Conservation (phyloP, 2,888 invertebrate genomes). For the Eupithecia exiguata region DNA sequence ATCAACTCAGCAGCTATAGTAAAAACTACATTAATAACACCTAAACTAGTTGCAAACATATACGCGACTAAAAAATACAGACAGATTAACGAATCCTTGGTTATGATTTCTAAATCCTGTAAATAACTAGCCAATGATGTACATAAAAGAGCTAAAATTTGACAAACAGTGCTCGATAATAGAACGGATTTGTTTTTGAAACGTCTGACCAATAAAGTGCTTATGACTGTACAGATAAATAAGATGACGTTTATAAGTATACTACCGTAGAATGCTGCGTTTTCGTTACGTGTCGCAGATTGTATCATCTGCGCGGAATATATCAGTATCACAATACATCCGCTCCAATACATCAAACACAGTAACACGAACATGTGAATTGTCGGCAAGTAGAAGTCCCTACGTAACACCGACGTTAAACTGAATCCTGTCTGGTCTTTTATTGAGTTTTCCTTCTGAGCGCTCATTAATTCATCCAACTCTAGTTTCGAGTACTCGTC, state of each 20-base stretch:
- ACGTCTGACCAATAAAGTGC: constrained; percentile 10
- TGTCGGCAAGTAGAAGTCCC: constrained; percentile 30
- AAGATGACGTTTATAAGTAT: constrained; percentile 16
- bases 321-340: constrained; percentile 25
- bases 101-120: constrained; percentile 25
- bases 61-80: constrained; percentile 31
- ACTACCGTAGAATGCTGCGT: constrained; percentile 20
- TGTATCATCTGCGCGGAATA: constrained; percentile 29
- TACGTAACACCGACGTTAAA: constrained; percentile 17
- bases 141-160: constrained; percentile 14
- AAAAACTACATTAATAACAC: constrained; percentile 27
- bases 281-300: constrained; percentile 22
- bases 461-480: constrained; percentile 36
- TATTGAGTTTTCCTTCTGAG: constrained; percentile 31
- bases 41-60: constrained; percentile 29
- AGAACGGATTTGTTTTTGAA: constrained; percentile 30
- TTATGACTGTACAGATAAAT: constrained; percentile 1
- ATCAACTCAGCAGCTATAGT: constrained; percentile 37
- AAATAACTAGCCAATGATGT: constrained; percentile 23
- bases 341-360: constrained; percentile 27
- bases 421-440: background rate
- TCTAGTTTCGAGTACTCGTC: constrained; percentile 40
- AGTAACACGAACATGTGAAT: constrained; percentile 31
- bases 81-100: constrained; percentile 35
- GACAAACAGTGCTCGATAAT: constrained; percentile 11